These are phyloP conservation scores for Ophioninae sp. DNA, from an alignment of 2,888 invertebrate genomes.

Conservation along the genomic window DNA sequence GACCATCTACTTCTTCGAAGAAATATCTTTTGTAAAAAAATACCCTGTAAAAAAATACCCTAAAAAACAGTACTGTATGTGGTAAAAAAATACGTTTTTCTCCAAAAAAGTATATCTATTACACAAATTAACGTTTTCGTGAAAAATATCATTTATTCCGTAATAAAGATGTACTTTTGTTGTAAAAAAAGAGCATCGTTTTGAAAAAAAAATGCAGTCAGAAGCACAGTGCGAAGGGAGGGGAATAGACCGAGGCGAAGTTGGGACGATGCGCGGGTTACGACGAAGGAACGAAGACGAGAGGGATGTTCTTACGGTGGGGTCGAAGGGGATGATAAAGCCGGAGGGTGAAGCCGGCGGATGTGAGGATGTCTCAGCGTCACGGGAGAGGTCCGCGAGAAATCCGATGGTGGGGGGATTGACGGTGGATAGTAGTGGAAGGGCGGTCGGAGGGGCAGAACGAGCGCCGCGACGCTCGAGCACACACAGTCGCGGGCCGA, in stretches of 20 bases:
- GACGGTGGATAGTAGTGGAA: conserved; percentile 58
- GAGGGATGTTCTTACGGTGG: conserved; percentile 20
- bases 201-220: conserved; percentile 7
- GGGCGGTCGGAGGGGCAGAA: conserved; percentile 76
- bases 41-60: no score
- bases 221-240: conserved; percentile 14
- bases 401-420: conserved; percentile 57
- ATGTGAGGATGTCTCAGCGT: conserved; percentile 59
- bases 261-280: conserved; percentile 29
- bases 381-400: conserved; percentile 64
- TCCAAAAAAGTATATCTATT: no score
- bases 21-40: no score
- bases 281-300: conserved; percentile 13
- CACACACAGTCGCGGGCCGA: conserved; percentile 80
- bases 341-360: conserved; percentile 47
- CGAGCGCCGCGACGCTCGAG: conserved; percentile 78
- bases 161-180: no score
- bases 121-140: no score
- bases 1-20: no score
- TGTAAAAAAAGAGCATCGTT: no score
- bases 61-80: no score
- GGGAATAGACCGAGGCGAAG: conserved; percentile 9
- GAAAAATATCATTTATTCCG: no score
- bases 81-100: no score
- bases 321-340: conserved; percentile 27